Base-by-base conservation (phyloP, 2,888 invertebrate species). In the Limnephilus auricula region DNA sequence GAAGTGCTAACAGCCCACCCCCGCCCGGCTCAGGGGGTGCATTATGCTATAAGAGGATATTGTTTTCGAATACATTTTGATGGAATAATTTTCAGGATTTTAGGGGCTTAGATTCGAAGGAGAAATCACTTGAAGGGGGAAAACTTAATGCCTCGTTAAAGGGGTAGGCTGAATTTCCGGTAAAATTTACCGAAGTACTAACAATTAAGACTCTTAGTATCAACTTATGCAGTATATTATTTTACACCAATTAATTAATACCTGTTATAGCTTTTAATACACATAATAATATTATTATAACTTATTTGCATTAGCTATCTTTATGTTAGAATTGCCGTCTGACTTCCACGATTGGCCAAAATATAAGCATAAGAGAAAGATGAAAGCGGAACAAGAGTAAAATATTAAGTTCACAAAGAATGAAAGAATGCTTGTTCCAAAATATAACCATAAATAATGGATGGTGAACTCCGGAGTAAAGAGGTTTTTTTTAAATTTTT, bases 11-110 rank as follows among this genome's bases (percentile, higher is more conserved):
- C 40, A 40, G 30, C 65, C 65, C 65, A 9, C 18, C 65, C 65
- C 65, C 65, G 25, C 65, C 65, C 65, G 65, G 25, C 65, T 65
- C n/a, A 6, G 25, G 65, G 65, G 15, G 65, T 65, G 65, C 65
- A 65, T 65, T 65, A 65, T 65, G 65, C 9, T 65, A 65, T 65
- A 25, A 65, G 65, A 65, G 32, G 32, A 32, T 85, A 85, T 40
- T 85, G 85, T 40, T 85, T 85, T n/a, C 34, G 40, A 85, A 37
- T 40, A 40, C 40, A 85, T 40, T 85, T 85, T 40, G 85, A 40
- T 85, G 85, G 40, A 34, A 40, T 85, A 85, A 85, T 40, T n/a
- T 85, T 85, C n/a, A 13, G 85, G 85, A 85, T 85, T 85, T 45
- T 40, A 85, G 40, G 40, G 85, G 25, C 15, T 85, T 30, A n/a